Conservation (phyloP, 1,140 invertebrate genomes). For the Acromyrmex heyeri region DNA sequence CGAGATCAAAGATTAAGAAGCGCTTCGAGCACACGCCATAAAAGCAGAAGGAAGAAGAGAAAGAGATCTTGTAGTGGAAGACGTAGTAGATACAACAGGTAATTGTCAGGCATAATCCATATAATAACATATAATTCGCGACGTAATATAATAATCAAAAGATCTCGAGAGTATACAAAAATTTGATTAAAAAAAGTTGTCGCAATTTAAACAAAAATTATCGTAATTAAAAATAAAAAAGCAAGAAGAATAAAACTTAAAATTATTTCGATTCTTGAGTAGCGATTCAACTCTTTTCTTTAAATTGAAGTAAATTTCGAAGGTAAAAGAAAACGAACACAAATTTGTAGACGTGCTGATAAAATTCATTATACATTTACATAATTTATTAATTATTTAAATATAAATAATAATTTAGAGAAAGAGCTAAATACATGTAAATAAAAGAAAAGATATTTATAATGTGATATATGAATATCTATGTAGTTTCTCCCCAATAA, state of each 20-base stretch:
- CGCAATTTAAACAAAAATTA: too few relatives aligned
- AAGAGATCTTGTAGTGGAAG: conserved; percentile 17
- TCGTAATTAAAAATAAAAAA: neutral
- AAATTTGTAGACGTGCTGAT: too few relatives aligned
- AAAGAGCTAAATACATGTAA: neutral
- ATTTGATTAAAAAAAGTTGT: neutral
- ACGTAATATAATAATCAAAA: neutral
- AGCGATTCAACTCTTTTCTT: too few relatives aligned
- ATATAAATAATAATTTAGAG: too few relatives aligned
- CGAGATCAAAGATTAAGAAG: conserved; percentile 29
- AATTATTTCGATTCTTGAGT: neutral
- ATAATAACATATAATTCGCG: neutral
- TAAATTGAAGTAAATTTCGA: too few relatives aligned
- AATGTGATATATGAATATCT: neutral
- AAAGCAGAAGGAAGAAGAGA: conserved; percentile 10
- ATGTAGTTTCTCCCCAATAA: conserved; percentile 9
- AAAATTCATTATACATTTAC: too few relatives aligned
- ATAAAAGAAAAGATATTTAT: neutral
- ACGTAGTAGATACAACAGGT: conserved; percentile 49
- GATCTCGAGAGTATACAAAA: neutral
- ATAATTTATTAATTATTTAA: neutral
- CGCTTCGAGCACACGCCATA: conserved; percentile 11
- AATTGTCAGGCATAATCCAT: conserved; percentile 17
- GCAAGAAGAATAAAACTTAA: neutral
- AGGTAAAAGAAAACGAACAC: too few relatives aligned